Evolutionary conservation across 2,797 vertebrate species (phyloP).

Genomic region (Darevskia mixta): DNA sequence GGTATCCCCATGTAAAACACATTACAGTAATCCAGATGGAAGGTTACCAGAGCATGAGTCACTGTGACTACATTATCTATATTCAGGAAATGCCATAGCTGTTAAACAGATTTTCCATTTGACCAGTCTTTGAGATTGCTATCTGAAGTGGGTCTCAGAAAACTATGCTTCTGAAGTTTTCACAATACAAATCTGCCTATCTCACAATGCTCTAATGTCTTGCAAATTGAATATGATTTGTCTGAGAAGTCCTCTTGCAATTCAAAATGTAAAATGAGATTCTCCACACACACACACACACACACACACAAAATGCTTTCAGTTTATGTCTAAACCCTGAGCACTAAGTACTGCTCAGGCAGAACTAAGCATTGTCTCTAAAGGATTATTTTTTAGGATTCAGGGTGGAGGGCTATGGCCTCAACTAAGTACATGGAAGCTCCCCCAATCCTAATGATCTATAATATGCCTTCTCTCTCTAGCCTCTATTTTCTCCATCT

Average conservation of each 20-base stretch:
- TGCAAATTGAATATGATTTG: background rate
- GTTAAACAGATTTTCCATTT: background rate
- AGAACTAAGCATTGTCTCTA: background rate
- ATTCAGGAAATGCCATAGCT: no score
- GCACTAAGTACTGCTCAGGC: background rate
- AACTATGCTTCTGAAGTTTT: background rate
- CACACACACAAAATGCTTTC: background rate
- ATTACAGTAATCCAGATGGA: no score
- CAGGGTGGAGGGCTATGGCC: background rate
- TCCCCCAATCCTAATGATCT: background rate
- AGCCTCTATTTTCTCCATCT: background rate
- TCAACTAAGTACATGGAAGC: background rate
- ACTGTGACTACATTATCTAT: no score
- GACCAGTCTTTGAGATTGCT: background rate
- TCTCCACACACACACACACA: background rate
- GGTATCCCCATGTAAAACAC: no score
- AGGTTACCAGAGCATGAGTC: no score
- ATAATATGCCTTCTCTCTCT: background rate
- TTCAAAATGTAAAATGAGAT: background rate
- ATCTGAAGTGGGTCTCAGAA: background rate
- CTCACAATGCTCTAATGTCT: background rate
- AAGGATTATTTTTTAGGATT: background rate
- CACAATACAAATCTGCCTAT: background rate
- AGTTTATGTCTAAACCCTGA: background rate
- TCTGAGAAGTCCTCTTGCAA: background rate